A percentile compares a stretch with the other conserved stretches of the same genome.
Evolutionary conservation across 2,797 vertebrate species (phyloP).

Genomic region (Hoplostethus mediterraneus): DNA sequence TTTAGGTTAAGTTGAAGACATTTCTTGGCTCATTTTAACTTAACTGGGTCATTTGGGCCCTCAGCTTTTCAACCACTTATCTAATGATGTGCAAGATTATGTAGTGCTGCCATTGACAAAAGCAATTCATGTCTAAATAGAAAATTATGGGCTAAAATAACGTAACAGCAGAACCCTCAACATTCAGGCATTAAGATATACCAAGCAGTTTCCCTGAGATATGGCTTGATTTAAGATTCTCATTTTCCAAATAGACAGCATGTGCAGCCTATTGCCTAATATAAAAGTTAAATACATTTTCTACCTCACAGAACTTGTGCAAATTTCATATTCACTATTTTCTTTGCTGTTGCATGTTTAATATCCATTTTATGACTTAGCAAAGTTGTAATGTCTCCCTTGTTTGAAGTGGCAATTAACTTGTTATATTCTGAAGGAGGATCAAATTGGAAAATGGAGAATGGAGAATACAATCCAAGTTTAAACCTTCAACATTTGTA

Average conservation of each 20-base stretch:
- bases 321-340: no score
- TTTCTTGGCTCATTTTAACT: conserved; percentile 44
- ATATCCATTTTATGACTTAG: no score
- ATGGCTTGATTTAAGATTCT: background rate
- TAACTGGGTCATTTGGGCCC: conserved; percentile 38
- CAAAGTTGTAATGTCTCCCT: no score
- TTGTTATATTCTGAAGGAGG: no score
- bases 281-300: no score
- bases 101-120: conserved; percentile 25
- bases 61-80: conserved; percentile 36
- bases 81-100: conserved; percentile 39
- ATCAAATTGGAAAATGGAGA: no score
- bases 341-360: no score
- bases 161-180: conserved; percentile 4
- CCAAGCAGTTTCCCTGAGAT: conserved; percentile 9
- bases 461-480: no score
- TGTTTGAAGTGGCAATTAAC: no score
- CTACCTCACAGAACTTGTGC: no score
- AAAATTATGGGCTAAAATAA: conserved; percentile 24
- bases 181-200: conserved; percentile 11
- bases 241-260: background rate
- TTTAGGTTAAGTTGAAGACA: conserved; percentile 48
- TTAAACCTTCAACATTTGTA: conserved; percentile 30
- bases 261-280: no score
- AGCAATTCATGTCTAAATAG: conserved; percentile 22